Evolutionary conservation across 2,888 invertebrate species (phyloP).

Genomic region (Orthonevra nobilis): DNA sequence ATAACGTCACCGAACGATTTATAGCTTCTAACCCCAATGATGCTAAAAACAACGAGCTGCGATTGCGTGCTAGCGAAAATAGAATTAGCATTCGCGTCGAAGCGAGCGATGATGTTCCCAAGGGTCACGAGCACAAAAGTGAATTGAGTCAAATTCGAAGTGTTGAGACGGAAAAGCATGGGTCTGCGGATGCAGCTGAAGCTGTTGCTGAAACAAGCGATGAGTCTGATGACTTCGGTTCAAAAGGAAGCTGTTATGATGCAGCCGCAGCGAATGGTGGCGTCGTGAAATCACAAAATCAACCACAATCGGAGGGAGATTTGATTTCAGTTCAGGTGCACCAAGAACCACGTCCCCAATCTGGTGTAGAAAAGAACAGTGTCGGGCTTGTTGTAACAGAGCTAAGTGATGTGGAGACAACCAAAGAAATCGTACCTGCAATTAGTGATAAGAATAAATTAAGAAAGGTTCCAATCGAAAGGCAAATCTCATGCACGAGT

Average conservation of each 20-base stretch:
- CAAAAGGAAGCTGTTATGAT: conserved; percentile 46
- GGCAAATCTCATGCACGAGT: conserved; percentile 59
- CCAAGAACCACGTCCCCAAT: conserved; percentile 27
- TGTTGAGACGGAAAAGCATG: conserved; percentile 27
- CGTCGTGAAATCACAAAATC: conserved; percentile 10
- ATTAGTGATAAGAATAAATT: conserved; percentile 59
- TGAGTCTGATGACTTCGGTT: conserved; percentile 49
- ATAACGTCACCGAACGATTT: conserved; percentile 52
- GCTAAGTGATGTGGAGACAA: conserved; percentile 48
- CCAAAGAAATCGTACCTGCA: conserved; percentile 66
- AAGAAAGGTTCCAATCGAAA: conserved; percentile 32
- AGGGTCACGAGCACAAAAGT: conserved; percentile 40
- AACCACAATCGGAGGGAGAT: conserved; percentile 34
- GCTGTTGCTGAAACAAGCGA: conserved; percentile 40
- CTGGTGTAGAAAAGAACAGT: conserved; percentile 20
- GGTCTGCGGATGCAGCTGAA: background rate
- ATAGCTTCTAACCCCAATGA: conserved; percentile 32
- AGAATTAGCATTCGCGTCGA: conserved; percentile 51
- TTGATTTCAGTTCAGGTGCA: conserved; percentile 54
- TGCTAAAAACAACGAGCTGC: conserved; percentile 12
- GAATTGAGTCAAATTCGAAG: conserved; percentile 30
- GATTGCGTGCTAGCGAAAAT: conserved; percentile 54
- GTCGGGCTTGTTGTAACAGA: conserved; percentile 53
- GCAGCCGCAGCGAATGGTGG: conserved; percentile 4
- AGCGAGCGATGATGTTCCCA: conserved; percentile 33